Conservation (phyloP, 1,140 invertebrate species). For the Cydia splendana region DNA sequence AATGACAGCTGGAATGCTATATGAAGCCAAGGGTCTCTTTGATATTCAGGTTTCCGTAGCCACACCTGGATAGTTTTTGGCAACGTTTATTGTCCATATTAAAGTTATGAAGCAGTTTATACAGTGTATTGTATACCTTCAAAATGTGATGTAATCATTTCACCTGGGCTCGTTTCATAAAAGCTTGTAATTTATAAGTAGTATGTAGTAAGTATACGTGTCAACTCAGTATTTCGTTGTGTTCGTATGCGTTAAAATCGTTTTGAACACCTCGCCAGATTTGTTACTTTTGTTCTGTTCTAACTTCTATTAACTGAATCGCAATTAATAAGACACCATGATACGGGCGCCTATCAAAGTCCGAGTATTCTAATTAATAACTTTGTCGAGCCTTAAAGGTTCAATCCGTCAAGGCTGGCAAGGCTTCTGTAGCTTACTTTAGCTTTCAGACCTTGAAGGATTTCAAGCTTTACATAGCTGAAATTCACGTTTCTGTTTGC, state of each 20-base stretch:
- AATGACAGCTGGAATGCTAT: slow-evolving; percentile 27
- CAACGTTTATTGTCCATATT: neutral
- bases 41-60: slow-evolving; percentile 1
- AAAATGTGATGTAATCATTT: neutral
- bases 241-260: no score
- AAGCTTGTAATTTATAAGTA: no score
- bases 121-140: no score
- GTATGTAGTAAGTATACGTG: no score
- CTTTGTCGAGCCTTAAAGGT: neutral
- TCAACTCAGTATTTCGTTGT: no score
- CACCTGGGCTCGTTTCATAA: no score
- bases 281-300: no score
- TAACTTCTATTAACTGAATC: no score
- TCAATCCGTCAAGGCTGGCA: neutral
- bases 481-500: neutral
- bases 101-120: neutral
- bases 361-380: neutral
- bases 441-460: neutral
- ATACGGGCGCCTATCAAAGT: no score
- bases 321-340: no score
- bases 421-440: neutral
- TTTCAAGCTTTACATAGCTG: neutral
- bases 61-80: slow-evolving; percentile 8
- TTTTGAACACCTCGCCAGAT: no score
- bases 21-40: slow-evolving; percentile 12